Percentiles rank a stretch among this genome's conserved stretches.
Conservation (phyloP, 2,797 vertebrate genomes). For the Enteromius thamalakanensis region DNA sequence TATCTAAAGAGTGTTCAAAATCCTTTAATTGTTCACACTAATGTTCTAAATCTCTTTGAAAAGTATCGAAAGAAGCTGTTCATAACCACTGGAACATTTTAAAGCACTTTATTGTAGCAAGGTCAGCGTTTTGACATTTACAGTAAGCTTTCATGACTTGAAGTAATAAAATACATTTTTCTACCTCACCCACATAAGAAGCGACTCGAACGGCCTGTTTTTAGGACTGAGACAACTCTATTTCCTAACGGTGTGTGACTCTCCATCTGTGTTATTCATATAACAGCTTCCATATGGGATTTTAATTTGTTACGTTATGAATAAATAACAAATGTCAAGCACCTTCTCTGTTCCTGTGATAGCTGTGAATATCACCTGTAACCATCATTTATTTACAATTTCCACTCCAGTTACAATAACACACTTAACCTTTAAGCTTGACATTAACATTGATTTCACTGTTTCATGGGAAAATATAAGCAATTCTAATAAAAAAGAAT, state of each 20-base stretch:
- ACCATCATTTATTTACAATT: neutral
- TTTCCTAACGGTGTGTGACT: neutral
- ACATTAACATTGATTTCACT: neutral
- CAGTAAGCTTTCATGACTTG: constrained; percentile 1
- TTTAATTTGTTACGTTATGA: neutral
- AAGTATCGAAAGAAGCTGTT: constrained; percentile 31
- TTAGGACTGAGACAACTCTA: neutral
- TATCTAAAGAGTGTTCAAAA: constrained; percentile 21
- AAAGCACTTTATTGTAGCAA: constrained; percentile 3
- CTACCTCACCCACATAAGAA: neutral
- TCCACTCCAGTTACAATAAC: neutral
- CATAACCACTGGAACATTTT: constrained; percentile 24
- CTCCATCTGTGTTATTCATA: neutral
- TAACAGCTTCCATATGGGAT: neutral
- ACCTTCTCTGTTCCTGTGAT: neutral
- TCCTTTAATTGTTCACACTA: constrained; percentile 45
- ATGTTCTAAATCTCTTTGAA: neutral
- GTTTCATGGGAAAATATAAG: neutral
- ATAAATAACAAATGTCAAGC: neutral
- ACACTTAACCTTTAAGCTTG: neutral
- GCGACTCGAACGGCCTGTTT: neutral
- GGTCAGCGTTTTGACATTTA: constrained; percentile 9
- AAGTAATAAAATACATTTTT: neutral
- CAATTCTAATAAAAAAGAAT: neutral
- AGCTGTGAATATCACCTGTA: neutral